phyloP scores from a whole-genome alignment of 2,113 vertebrate species.

The Camelus dromedarius region DNA sequence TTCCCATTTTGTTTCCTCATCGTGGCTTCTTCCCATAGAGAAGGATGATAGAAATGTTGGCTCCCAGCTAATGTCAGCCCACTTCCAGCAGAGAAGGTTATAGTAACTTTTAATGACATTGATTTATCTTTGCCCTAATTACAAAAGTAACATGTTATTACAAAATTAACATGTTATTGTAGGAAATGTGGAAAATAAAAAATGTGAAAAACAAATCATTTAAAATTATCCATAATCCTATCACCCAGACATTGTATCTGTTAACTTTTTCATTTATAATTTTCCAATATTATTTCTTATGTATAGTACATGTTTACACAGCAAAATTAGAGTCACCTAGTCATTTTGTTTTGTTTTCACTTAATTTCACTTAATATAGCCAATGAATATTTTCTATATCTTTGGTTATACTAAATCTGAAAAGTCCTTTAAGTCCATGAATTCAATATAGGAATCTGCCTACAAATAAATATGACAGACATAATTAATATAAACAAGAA shows the following conservation, averaged over 20 bases:
- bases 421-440: background rate
- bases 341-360: conserved; percentile 13
- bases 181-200: background rate
- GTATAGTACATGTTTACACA: background rate
- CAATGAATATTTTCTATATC: background rate
- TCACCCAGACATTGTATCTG: background rate
- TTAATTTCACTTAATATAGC: conserved; percentile 24
- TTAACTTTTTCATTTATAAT: background rate
- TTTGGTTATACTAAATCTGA: conserved; percentile 37
- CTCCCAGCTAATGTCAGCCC: background rate
- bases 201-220: background rate
- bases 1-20: too few species aligned
- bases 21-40: background rate
- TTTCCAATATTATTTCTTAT: background rate
- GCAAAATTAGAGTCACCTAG: background rate
- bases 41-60: background rate
- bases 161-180: background rate
- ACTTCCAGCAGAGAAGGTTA: background rate
- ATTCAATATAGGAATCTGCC: background rate
- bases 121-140: background rate
- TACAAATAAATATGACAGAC: background rate
- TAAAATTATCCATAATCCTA: background rate
- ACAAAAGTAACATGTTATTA: background rate
- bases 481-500: background rate
- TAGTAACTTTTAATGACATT: background rate